phyloP scores from a whole-genome alignment of 2,113 vertebrate genomes.

The Piprites chloris region DNA sequence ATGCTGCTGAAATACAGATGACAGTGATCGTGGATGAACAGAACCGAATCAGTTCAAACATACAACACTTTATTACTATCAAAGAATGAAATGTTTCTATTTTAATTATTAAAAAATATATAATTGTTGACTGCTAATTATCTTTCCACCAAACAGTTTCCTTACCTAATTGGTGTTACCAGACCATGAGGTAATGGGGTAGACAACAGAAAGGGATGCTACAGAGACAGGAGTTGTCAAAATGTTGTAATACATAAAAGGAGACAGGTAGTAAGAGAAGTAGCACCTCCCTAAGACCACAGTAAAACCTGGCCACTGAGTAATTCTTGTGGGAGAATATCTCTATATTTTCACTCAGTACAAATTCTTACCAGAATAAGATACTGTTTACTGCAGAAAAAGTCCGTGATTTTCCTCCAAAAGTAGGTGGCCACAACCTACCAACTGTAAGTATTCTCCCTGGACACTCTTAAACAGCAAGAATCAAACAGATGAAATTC shows the following conservation, averaged over 20 bases:
- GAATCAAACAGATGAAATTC: slow-evolving; percentile 12
- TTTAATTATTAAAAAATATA: background rate
- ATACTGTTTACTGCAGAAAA: background rate
- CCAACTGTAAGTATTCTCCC: background rate
- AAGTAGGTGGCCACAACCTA: background rate
- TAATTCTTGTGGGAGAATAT: background rate
- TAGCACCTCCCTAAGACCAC: background rate
- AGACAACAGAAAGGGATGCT: background rate
- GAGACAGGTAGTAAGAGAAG: background rate
- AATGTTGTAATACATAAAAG: background rate
- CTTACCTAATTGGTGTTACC: background rate
- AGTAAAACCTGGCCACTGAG: background rate
- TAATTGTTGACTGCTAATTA: background rate
- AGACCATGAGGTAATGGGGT: background rate
- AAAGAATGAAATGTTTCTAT: background rate
- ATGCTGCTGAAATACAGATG: background rate
- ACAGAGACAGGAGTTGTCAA: background rate
- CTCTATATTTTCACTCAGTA: background rate
- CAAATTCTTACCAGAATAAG: background rate
- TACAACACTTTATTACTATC: background rate
- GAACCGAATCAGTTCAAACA: background rate
- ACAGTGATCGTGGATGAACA: background rate
- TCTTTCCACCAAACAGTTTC: background rate
- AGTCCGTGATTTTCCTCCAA: background rate
- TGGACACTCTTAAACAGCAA: background rate